Base-by-base conservation (phyloP, 2,797 vertebrate genomes). In the Esox lucius region DNA sequence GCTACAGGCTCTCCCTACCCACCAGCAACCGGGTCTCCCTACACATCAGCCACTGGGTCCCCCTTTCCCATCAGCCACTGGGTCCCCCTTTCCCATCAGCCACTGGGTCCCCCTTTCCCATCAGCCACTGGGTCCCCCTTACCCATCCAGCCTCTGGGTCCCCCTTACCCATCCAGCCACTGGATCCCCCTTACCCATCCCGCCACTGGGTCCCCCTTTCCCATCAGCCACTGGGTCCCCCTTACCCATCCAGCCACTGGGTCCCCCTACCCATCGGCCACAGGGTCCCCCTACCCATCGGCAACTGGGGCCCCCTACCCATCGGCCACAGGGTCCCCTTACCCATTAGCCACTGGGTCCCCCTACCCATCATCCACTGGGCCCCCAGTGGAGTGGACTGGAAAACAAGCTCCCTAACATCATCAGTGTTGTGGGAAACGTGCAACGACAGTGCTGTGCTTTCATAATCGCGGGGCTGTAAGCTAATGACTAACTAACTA, bases 311-410 rank as follows among this genome's bases (percentile, higher is more conserved):
- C 5, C 26, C 28, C 64, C 62, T 39, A 39, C 19, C 26, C 17
- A 17, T 39, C 49, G 39, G 35, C 35, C 35, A 39, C 7, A 2
- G 4, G 2, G 51, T 19, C 49, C 51, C 15, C 19, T 48, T 4
- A 15, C 51, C 8, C 42, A 46, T 46, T 46, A 8, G 42, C 42
- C 42, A 46, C 42, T 2, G 33, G 33, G 19, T 59, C 0, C 4
- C 53, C 19, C 53, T 2, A 35, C 33, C 53, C 17, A n/a, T 48
- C 22, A 70, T 33, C 26, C 28, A 17, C 16, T 64, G 8, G 24
- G 61, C 64, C 13, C 24, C 26, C 28, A 53, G 51, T 22, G 31
- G 35, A 72, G 53, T 31, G 53, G 70, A 62, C 70, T 33, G n/a
- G n/a, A 16, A 61, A 39, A 61, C 70, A 35, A 15, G 33, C 35